Base-by-base conservation (phyloP, 2,888 invertebrate genomes). In the Allacma fusca region DNA sequence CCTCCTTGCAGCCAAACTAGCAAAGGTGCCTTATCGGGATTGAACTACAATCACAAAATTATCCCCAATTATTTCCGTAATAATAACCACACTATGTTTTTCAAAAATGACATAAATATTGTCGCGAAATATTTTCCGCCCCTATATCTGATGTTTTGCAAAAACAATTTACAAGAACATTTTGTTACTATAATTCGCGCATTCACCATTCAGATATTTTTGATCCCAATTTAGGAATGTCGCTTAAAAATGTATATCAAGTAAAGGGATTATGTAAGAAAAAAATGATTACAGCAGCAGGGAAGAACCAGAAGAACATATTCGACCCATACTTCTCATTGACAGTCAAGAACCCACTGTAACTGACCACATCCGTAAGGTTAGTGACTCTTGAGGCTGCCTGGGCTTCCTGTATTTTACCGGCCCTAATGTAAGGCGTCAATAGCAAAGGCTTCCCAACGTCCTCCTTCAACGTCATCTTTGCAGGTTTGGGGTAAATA, bases 351-450 rank as follows among this genome's bases (percentile, higher is more conserved):
- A 78, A 84, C 34, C 84, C 83, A 26, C 77, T 81, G 80, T 83
- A 83, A 68, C 84, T 82, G 12, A 59, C 23, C 7, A 59, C 23
- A 13, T 59, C 59, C 16, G 85, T 84, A 9, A 83, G 50, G 78
- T 83, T 81, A 7, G 7, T 19, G 0, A 83, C 83, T 4, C 64
- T 62, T 0, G 83, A 71, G 19, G 81, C 57, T 4, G 78, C 57
- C 65, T 85, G 88, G 0, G 91, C 94, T 85, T 91, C 90, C 0
- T 91, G 88, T 73, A 92, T 90, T 84, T 92, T 90, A 7, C 93
- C 93, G 77, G 88, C 89, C 85, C 93, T 91, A 40, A 95, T 90
- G 74, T 90, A 89, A 0, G 92, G 93, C 0, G 94, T 93, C 34
- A 95, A 88, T 85, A 94, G 92, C 13, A 95, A 87, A 0, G 94